phyloP scores from a whole-genome alignment of 2,113 vertebrate species.

The Rhabdornis inornatus region DNA sequence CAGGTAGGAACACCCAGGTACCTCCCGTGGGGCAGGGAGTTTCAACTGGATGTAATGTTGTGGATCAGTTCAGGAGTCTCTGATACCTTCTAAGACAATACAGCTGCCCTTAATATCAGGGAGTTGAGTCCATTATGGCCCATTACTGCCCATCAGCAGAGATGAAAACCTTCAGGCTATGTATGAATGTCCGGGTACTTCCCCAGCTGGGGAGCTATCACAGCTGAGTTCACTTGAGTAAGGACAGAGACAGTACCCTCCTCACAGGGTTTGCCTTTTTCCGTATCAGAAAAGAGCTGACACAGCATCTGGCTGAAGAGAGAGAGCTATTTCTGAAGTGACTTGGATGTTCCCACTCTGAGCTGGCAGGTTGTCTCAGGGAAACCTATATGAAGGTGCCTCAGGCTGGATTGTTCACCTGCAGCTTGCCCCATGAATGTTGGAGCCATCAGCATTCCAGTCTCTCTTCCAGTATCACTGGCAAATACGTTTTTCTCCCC shows the following conservation, averaged over 20 bases:
- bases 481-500: background rate
- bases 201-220: background rate
- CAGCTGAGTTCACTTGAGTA: background rate
- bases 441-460: background rate
- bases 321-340: constrained; percentile 2
- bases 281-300: background rate
- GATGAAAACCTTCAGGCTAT: background rate
- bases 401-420: background rate
- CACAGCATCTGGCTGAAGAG: background rate
- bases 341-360: background rate
- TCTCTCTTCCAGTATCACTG: background rate
- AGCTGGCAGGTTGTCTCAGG: background rate
- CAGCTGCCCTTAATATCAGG: background rate
- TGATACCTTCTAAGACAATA: background rate
- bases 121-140: too few species aligned
- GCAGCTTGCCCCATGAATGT: background rate
- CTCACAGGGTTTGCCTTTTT: background rate
- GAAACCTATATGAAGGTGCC: background rate
- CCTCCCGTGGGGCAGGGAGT: background rate
- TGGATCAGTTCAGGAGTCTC: background rate
- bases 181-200: fast-evolving
- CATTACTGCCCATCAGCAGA: background rate
- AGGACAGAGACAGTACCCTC: background rate
- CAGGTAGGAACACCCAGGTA: background rate
- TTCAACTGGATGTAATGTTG: background rate